Evolutionary conservation across 2,113 vertebrate species (phyloP).

Genomic region (Pica pica): DNA sequence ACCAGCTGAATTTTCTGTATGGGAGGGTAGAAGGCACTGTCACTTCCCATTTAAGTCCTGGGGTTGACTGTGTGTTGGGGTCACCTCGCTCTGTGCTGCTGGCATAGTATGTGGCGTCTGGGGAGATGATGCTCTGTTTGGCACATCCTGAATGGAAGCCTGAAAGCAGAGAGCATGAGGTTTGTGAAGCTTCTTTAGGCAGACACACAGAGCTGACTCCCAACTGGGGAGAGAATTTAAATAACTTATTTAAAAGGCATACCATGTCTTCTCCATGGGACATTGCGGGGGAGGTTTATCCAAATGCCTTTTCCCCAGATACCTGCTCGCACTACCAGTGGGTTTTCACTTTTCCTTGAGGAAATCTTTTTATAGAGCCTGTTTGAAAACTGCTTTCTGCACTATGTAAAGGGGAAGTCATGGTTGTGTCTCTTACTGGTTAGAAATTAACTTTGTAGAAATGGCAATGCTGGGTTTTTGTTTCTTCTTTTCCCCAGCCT

Average conservation of each 20-base stretch:
- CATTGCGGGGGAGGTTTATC: not conserved
- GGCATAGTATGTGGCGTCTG: rapidly evolving
- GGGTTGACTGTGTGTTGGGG: not conserved
- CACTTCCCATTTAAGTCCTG: not conserved
- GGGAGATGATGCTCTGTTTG: not conserved
- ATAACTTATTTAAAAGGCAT: not conserved
- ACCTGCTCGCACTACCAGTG: not conserved
- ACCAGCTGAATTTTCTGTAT: not conserved
- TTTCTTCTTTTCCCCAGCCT: constrained; percentile 72
- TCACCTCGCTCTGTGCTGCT: not conserved
- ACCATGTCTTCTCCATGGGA: not conserved
- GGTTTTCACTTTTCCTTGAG: not conserved
- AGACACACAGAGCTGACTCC: not conserved
- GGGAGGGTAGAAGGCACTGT: not conserved
- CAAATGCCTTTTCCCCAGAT: not conserved
- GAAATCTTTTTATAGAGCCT: not conserved
- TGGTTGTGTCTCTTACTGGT: not conserved
- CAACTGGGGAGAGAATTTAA: not conserved
- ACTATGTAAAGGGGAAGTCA: not conserved
- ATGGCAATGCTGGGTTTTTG: not conserved
- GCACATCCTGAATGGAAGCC: not conserved
- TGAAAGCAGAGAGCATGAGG: not conserved
- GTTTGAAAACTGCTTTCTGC: not conserved
- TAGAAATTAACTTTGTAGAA: not conserved
- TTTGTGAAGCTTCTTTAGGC: not conserved